Evolutionary conservation across 2,113 vertebrate species (phyloP).

Genomic region (Platichthys stellatus): DNA sequence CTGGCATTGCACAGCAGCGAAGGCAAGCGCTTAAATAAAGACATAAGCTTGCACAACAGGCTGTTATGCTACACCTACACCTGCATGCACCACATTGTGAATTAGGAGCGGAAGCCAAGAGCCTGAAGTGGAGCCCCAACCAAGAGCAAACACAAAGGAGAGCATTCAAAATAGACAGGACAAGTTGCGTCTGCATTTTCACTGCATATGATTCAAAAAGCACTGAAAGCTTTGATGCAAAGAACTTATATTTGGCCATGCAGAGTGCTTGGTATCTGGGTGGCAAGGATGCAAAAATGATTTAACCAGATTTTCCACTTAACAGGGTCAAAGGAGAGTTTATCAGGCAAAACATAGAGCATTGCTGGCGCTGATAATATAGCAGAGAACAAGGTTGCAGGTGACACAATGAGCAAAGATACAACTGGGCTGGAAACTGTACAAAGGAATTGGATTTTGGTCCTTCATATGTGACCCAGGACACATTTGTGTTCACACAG

Average conservation of each 20-base stretch:
- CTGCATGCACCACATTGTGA: slow-evolving; percentile 47
- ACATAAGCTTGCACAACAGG: slow-evolving; percentile 36
- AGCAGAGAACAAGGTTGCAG: slow-evolving; percentile 17
- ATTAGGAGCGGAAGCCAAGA: slow-evolving; percentile 1
- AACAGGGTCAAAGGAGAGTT: slow-evolving; percentile 7
- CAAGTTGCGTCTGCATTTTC: too few species aligned
- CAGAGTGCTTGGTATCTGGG: not conserved
- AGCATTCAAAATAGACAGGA: slow-evolving; percentile 7
- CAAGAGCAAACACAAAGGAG: slow-evolving; percentile 38
- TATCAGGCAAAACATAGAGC: slow-evolving; percentile 51
- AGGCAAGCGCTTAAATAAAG: slow-evolving; percentile 20
- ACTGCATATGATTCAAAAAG: not conserved
- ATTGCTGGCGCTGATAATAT: not conserved
- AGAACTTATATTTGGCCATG: slow-evolving; percentile 7
- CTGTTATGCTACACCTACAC: slow-evolving; percentile 31
- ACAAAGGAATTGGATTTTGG: not conserved
- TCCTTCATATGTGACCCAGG: too few species aligned
- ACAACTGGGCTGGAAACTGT: slow-evolving; percentile 62
- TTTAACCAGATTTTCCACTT: slow-evolving; percentile 10
- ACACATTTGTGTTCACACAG: too few species aligned
- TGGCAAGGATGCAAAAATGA: not conserved
- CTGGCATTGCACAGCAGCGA: not conserved
- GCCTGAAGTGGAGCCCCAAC: slow-evolving; percentile 35
- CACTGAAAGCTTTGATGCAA: slow-evolving; percentile 3
- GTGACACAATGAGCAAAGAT: slow-evolving; percentile 38